These are phyloP conservation scores for Accipiter virgatus DNA, from an alignment of 2,113 vertebrate genomes.

Conservation along the genomic window DNA sequence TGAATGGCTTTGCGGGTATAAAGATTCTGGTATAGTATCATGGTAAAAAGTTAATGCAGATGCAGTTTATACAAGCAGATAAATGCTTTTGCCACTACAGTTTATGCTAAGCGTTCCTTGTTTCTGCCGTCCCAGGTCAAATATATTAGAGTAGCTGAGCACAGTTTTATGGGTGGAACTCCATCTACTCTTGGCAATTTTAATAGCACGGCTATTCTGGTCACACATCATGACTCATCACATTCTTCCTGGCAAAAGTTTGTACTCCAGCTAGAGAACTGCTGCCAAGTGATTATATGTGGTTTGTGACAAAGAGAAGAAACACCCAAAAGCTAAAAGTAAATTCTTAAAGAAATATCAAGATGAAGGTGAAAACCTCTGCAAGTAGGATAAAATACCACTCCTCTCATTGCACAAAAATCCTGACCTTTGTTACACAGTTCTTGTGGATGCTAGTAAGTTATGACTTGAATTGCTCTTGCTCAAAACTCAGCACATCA, in stretches of 20 bases:
- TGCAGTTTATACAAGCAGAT: not conserved
- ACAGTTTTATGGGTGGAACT: not conserved
- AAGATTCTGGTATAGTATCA: not conserved
- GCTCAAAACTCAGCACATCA: not conserved
- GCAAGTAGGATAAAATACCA: not conserved
- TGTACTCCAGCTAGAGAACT: not conserved
- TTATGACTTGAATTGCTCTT: not conserved
- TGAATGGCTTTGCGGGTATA: not conserved
- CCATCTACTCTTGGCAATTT: not conserved
- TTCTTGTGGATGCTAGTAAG: not conserved
- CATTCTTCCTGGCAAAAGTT: not conserved
- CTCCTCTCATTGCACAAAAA: not conserved
- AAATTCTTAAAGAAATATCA: not conserved
- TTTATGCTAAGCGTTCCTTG: not conserved
- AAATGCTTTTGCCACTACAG: not conserved
- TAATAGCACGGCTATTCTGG: not conserved
- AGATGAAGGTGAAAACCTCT: not conserved
- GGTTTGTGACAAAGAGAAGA: not conserved
- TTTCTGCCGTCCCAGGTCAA: not conserved
- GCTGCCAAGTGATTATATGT: not conserved
- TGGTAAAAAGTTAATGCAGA: not conserved
- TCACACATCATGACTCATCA: not conserved
- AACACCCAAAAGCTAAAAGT: not conserved
- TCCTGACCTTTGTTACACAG: not conserved
- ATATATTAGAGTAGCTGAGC: not conserved